Conservation (phyloP, 2,797 vertebrate species). For the Chaetodon trifasciatus region DNA sequence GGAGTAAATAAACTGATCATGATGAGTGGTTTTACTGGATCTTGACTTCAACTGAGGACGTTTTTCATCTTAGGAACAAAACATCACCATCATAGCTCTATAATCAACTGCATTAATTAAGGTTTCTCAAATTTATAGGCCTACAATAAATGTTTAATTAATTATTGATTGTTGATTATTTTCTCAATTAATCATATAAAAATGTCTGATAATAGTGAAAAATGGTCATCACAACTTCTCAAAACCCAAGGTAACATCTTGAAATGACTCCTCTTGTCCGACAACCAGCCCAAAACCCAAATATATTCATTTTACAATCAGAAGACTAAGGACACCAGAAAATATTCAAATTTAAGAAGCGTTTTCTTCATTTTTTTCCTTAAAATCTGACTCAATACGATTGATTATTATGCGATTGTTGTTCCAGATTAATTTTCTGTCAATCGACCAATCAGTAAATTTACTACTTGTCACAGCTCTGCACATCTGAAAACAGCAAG, state of each 20-base stretch:
- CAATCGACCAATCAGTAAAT: no score
- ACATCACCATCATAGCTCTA: neutral
- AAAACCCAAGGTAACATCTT: no score
- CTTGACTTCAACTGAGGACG: neutral
- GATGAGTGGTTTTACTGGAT: conserved; percentile 25
- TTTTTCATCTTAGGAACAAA: conserved; percentile 7
- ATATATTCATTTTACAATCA: neutral
- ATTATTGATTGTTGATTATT: neutral
- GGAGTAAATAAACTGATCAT: conserved; percentile 36
- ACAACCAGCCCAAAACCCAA: neutral
- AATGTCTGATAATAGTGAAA: neutral
- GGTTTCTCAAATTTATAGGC: neutral
- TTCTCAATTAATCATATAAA: accelerated
- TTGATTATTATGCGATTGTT: neutral
- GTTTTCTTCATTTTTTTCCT: neutral
- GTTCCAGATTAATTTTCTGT: neutral
- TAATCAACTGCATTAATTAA: neutral
- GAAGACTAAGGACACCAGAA: neutral
- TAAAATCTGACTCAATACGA: neutral
- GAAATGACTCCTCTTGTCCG: neutral
- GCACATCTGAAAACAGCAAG: neutral
- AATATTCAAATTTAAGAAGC: neutral
- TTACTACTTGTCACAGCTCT: neutral
- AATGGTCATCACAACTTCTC: neutral
- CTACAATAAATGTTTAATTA: neutral